phyloP scores from a whole-genome alignment of 2,797 vertebrate genomes.

The Eremophila alpestris region DNA sequence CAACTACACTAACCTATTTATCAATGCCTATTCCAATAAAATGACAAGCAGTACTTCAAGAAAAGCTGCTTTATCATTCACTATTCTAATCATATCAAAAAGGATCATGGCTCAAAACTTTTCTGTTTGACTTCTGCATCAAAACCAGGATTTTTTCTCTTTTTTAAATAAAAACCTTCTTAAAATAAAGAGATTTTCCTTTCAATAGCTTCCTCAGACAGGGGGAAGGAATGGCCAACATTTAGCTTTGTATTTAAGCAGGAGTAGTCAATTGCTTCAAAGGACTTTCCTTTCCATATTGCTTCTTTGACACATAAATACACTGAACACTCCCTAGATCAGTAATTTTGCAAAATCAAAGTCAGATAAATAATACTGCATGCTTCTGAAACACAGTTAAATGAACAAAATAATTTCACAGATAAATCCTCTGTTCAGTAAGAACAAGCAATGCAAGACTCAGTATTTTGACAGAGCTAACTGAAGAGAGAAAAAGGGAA shows the following conservation, averaged over 20 bases:
- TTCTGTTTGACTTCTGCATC: neutral
- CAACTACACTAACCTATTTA: neutral
- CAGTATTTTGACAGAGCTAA: neutral
- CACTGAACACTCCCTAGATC: neutral
- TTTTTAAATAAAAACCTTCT: neutral
- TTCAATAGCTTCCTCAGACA: neutral
- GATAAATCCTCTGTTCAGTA: neutral
- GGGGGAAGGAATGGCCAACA: neutral
- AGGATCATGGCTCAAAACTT: neutral
- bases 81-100: neutral
- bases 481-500: neutral
- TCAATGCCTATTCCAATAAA: neutral
- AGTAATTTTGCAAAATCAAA: neutral
- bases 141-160: neutral
- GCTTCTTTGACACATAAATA: neutral
- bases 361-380: neutral
- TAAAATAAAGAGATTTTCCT: neutral
- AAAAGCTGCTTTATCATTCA: neutral
- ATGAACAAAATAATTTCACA: neutral
- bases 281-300: neutral
- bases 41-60: neutral
- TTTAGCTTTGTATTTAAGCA: neutral
- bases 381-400: neutral
- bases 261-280: neutral
- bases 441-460: neutral